phyloP scores from a whole-genome alignment of 2,113 vertebrate species.

The Trichomycterus rosablanca region DNA sequence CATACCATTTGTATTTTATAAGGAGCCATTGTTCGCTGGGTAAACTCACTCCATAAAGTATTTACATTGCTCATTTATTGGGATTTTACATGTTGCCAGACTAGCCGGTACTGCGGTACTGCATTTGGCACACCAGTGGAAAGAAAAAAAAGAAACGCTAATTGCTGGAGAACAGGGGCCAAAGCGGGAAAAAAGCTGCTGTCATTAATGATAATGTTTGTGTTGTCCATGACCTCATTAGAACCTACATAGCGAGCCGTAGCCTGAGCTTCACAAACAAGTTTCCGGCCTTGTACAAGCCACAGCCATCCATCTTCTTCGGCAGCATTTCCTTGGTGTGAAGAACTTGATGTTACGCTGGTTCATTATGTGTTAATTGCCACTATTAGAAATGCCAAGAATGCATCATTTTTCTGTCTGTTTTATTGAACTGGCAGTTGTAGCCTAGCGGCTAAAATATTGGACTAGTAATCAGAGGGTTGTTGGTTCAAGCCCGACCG shows the following conservation, averaged over 20 bases:
- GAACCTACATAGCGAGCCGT: constrained; percentile 78
- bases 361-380: constrained; percentile 57
- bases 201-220: constrained; percentile 92
- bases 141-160: constrained; percentile 78
- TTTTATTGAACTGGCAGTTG: no score
- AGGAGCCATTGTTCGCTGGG: constrained; percentile 94
- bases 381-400: background rate
- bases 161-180: constrained; percentile 72
- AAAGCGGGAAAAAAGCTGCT: constrained; percentile 65
- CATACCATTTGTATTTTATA: constrained; percentile 89
- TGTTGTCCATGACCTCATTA: constrained; percentile 90
- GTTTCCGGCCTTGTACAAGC: constrained; percentile 79
- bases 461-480: no score
- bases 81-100: constrained; percentile 79
- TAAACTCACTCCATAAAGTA: constrained; percentile 98
- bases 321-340: no score
- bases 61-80: constrained; percentile 98
- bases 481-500: no score
- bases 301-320: constrained; percentile 78
- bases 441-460: no score
- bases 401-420: no score
- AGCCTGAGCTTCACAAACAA: constrained; percentile 91
- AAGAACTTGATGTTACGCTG: constrained; percentile 53
- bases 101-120: constrained; percentile 60
- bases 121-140: no score